Evolutionary conservation across 1,140 invertebrate species (phyloP), one percentile per base, ranked within the genome.

Genomic region (Nephila pilipes): DNA sequence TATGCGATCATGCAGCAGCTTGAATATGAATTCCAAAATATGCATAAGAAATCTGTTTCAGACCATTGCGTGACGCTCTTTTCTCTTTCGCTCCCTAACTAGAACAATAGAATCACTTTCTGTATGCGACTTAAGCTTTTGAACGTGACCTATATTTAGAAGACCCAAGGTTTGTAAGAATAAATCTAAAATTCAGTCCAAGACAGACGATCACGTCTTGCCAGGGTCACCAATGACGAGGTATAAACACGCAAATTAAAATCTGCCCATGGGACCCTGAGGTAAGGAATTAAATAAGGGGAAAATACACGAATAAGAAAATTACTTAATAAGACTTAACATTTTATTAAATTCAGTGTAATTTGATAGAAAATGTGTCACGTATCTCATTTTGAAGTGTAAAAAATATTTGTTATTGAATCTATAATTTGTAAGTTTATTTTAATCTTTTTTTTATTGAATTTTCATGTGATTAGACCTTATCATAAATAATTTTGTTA

Each of bases 101-200:
- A 25, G 80, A 81, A 55, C 80, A 54, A 25, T 36, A 32, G 69
- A 75, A 16, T 55, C 38, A 32, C 36, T 29, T 29, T 25, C 81
- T 46, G 14, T 55, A 22, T n/a, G n/a, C 54, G 81, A 55, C 85
- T 87, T 18, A n/a, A 87, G 32, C 10, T 32, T 63, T n/a, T 60
- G 85, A 87, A 87, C 85, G 57, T 87, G 85, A 87, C 85, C 85
- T 54, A 87, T 22, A 22, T 87, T 20, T 29, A 10, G 16, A 87
- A 87, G 12, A 60, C 38, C 85, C 85, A 87, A 87, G 85, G 85
- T 36, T 87, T 18, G 60, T 60, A 18, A 29, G 2, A 18, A 29
- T 22, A n/a, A 83, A 83, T 83, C 54, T 18, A 2, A 32, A 25
- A 83, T 55, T 75, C 29, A 29, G 16, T 60, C 16, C 58, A 32